phyloP scores from a whole-genome alignment of 2,888 invertebrate species.

The Cantharis rufa region DNA sequence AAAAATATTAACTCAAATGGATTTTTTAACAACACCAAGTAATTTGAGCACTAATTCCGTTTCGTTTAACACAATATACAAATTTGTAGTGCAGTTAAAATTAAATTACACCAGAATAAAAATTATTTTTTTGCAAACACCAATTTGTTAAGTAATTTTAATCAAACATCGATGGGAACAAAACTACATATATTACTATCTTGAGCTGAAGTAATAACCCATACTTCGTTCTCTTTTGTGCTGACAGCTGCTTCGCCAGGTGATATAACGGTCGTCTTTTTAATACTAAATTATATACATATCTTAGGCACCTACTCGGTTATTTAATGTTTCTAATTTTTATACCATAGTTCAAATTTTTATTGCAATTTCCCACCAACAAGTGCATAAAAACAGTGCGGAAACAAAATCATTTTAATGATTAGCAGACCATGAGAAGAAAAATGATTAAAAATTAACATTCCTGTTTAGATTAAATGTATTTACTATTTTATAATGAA shows the following conservation, averaged over 20 bases:
- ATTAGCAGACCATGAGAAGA: neutral
- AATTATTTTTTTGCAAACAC: neutral
- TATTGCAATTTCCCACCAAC: neutral
- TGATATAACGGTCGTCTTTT: constrained; percentile 15
- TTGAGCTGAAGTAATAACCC: constrained; percentile 8
- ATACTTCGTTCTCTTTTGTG: neutral
- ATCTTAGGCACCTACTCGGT: neutral
- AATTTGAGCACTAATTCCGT: neutral
- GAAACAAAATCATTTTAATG: neutral
- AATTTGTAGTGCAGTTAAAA: neutral
- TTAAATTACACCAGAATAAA: neutral
- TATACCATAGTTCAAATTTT: neutral
- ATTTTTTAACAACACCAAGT: neutral
- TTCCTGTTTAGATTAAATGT: neutral
- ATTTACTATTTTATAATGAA: neutral
- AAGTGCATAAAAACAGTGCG: neutral
- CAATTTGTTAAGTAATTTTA: neutral
- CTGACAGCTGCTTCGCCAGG: constrained; percentile 11
- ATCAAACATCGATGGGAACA: neutral
- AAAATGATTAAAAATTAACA: neutral
- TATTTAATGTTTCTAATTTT: neutral
- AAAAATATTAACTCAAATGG: neutral
- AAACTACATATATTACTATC: neutral
- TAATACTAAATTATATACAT: neutral
- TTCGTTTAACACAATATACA: neutral